phyloP scores from a whole-genome alignment of 2,888 invertebrate species.

The Acleris laterana region DNA sequence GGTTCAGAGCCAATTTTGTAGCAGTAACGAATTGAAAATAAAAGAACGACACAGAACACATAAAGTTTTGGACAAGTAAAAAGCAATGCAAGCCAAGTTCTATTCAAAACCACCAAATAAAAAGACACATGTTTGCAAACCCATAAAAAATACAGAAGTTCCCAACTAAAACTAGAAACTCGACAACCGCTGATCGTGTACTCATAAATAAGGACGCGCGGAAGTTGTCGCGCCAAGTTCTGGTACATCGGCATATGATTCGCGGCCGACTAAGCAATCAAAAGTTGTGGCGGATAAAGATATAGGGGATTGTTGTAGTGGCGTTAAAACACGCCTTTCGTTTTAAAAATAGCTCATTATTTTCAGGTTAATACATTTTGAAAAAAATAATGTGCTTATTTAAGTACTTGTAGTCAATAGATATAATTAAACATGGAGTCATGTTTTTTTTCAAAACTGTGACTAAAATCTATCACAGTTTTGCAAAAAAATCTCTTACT shows the following conservation, averaged over 20 bases:
- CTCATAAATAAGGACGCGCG: slow-evolving; percentile 72
- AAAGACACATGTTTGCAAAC: slow-evolving; percentile 32
- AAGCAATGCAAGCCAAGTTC: slow-evolving; percentile 17
- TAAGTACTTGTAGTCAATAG: too few species aligned
- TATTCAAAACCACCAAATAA: slow-evolving; percentile 26
- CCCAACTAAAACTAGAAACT: slow-evolving; percentile 44
- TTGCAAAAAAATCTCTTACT: too few species aligned
- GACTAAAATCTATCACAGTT: too few species aligned
- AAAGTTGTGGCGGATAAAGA: slow-evolving; percentile 52
- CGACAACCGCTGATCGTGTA: slow-evolving; percentile 59
- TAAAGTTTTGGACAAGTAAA: slow-evolving; percentile 5
- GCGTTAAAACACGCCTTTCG: neutral
- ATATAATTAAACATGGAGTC: too few species aligned
- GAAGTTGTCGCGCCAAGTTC: slow-evolving; percentile 43
- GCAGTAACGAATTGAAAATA: neutral
- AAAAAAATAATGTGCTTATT: too few species aligned
- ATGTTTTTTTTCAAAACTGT: too few species aligned
- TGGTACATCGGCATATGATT: slow-evolving; percentile 60
- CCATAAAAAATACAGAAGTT: slow-evolving; percentile 40
- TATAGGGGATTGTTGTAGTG: slow-evolving; percentile 16
- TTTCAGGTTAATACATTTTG: too few species aligned
- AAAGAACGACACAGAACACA: neutral
- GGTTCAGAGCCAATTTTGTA: too few species aligned
- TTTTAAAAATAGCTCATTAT: too few species aligned
- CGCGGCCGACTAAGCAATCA: slow-evolving; percentile 69